Base-by-base conservation (phyloP, 2,113 vertebrate genomes). In the Silurus asotus region DNA sequence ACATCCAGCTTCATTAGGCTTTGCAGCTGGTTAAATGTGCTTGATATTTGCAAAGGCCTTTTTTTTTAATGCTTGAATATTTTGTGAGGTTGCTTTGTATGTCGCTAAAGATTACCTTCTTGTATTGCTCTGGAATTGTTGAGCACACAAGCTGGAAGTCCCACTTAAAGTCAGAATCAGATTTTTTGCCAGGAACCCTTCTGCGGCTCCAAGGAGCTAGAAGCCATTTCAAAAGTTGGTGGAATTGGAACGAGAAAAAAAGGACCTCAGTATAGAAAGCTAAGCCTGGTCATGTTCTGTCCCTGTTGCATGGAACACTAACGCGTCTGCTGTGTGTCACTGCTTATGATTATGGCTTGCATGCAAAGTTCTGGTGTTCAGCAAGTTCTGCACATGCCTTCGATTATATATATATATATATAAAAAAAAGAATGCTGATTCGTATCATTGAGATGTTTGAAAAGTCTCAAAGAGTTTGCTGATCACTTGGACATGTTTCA, bases 341-440 rank as follows among this genome's bases (percentile, higher is more conserved):
- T 89, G 92, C 89, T 92, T 87, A 90, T 90, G 53, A 89, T 92
- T 80, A 59, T 69, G 49, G 7, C 91, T 87, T 20, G 88, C 91
- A 92, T 93, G 92, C 91, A 89, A 49, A 91, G 87, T 89, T 88
- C 84, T 87, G 87, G 86, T 92, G 91, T 93, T 94, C 92, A 93
- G 92, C 93, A 93, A 93, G 92, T 92, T 94, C 90, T 88, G 15
- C 55, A 48, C 85, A 87, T 80, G 28, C 49, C 55, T 72, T 59
- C 53, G 20, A 28, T 15, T 56, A 37, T 37, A 37, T 37, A 2
- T 37, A n/a, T n/a, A 51, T 51, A 9, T 14, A 4, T 7, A n/a
- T n/a, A 64, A 64, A n/a, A 23, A 20, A n/a, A 8, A 65, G 37
- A 20, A 9, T 64, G 28, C 1, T 45, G 75, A 84, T 58, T 65